phyloP scores from a whole-genome alignment of 2,888 invertebrate genomes.

The Drosophila birchii region DNA sequence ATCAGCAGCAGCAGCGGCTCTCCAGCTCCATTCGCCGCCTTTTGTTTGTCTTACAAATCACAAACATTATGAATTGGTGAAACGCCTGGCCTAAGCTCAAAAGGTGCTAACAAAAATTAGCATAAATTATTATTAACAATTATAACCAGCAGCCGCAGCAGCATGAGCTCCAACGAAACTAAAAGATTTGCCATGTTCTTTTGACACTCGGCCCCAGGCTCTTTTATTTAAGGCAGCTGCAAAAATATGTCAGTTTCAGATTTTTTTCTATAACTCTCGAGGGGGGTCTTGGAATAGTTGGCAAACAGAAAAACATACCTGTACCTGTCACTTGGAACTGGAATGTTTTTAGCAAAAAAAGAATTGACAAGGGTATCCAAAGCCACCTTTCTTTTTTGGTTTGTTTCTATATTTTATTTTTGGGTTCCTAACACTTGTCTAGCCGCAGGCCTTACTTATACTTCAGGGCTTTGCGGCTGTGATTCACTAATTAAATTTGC shows the following conservation, averaged over 20 bases:
- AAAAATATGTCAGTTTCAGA: constrained; percentile 22
- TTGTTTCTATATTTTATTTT: background rate
- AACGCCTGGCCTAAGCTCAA: constrained; percentile 48
- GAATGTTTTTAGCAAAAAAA: constrained; percentile 8
- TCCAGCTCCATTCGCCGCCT: constrained; percentile 30
- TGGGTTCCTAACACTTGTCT: constrained; percentile 13
- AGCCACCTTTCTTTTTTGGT: constrained; percentile 28
- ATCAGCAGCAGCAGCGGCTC: constrained; percentile 57
- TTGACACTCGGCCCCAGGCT: constrained; percentile 16
- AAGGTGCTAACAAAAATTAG: constrained; percentile 70
- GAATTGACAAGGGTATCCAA: constrained; percentile 30
- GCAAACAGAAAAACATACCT: background rate
- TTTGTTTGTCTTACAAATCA: constrained; percentile 77
- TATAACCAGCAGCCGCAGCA: constrained; percentile 47
- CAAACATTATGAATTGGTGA: constrained; percentile 72
- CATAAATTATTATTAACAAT: constrained; percentile 77
- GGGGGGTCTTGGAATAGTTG: constrained; percentile 6
- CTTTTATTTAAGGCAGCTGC: constrained; percentile 15
- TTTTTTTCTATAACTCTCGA: constrained; percentile 22
- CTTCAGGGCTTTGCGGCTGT: constrained; percentile 35
- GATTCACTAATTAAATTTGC: constrained; percentile 74
- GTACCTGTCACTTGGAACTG: constrained; percentile 27
- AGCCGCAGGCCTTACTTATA: constrained; percentile 28
- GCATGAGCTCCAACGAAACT: constrained; percentile 35
- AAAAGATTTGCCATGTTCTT: constrained; percentile 30